Evolutionary conservation across 2,113 vertebrate genomes (phyloP), one percentile per base, ranked within the genome.

Genomic region (Ancistrus triradiatus): DNA sequence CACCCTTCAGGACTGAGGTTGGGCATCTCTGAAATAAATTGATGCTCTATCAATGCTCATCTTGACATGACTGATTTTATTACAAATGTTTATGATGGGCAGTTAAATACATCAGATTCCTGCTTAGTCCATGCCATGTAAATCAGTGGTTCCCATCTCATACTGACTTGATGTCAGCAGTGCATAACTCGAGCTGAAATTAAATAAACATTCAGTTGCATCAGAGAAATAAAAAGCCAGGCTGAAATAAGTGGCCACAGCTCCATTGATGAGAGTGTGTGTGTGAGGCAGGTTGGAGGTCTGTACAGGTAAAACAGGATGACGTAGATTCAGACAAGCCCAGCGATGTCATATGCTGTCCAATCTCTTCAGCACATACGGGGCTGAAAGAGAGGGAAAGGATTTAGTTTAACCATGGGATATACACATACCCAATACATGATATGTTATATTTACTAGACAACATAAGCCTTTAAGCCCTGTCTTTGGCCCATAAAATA

Each of bases 291-390:
- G 65, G 48, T 27, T 22, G 27, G 8, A 14, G 40, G 22, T 28
- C 15, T 8, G 27, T 28, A 28, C 40, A 14, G 40, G 15, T 21
- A 33, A 46, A 25, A 13, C 13, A 1, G 0, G 13, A 24, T 2
- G 15, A 18, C 17, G 25, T 28, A 24, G 56, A 18, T 57, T 22
- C 7, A 19, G 15, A 7, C 9, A 2, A 14, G 47, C 2, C 15
- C 21, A 3, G 28, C 63, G 5, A 1, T 10, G 63, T 93, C 89
- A 98, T 83, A 98, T 94, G 83, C 91, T 95, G 83, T 98, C 95
- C 87, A 98, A 81, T 79, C 97, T 96, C 88, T 94, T 97, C 73
- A 98, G 81, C 66, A 98, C 82, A 79, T 88, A 97, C 0, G 95
- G 95, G 47, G 93, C 95, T 98, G 84, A 52, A 74, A 84, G 2